A percentile compares a stretch with the other conserved stretches of the same genome.
Conservation (phyloP, 2,113 vertebrate species). For the Lepidothrix coronata region DNA sequence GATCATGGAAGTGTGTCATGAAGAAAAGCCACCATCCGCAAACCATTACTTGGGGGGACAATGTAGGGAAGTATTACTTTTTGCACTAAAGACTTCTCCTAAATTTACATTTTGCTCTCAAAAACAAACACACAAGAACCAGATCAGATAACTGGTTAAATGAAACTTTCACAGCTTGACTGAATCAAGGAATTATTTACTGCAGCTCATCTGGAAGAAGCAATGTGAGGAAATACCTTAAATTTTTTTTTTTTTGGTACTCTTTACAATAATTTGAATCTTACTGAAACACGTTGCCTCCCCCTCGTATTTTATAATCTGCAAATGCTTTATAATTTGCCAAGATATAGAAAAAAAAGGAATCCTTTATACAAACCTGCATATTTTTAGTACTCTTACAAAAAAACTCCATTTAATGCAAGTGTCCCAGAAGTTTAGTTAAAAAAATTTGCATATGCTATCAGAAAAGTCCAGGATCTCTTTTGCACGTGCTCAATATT, state of each 20-base stretch:
- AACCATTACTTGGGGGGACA: not conserved
- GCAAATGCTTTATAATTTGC: not conserved
- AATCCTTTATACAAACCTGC: not conserved
- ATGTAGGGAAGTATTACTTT: not conserved
- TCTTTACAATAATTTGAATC: not conserved
- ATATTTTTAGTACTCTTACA: not conserved
- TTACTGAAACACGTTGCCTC: rapidly evolving
- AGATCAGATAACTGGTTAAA: not conserved
- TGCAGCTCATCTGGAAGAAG: not conserved
- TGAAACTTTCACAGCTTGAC: not conserved
- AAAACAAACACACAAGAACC: not conserved
- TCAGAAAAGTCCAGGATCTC: not conserved
- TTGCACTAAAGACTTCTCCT: not conserved
- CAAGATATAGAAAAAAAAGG: not conserved
- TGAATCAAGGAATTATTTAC: not conserved
- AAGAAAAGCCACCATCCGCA: not conserved
- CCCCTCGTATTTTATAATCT: not conserved
- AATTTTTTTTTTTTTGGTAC: not conserved
- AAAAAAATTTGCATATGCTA: not conserved
- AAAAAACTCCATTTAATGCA: not conserved
- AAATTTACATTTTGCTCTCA: not conserved
- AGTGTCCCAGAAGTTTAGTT: not conserved
- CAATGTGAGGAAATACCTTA: not conserved
- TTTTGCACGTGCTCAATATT: rapidly evolving
- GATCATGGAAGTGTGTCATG: not conserved